phyloP scores from a whole-genome alignment of 2,113 vertebrate species.

The Lontra canadensis region DNA sequence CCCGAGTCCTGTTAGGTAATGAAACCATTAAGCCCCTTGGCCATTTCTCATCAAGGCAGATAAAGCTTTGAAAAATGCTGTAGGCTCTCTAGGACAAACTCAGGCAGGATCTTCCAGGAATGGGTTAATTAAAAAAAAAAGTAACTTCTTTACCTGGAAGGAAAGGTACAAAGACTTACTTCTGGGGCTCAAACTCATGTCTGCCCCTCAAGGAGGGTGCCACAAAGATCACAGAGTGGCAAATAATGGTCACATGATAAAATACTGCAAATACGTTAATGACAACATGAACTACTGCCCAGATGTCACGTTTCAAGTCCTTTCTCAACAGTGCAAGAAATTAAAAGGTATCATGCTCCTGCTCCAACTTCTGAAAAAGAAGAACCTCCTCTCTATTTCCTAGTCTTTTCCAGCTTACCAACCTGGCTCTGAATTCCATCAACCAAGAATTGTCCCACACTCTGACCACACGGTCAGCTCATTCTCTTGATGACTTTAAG shows the following conservation, averaged over 20 bases:
- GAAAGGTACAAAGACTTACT: background rate
- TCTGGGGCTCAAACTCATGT: background rate
- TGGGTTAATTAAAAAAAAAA: background rate
- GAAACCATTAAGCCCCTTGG: background rate
- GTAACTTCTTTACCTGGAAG: background rate
- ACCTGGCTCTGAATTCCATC: constrained; percentile 71
- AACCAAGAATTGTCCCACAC: constrained; percentile 52
- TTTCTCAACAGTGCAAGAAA: constrained; percentile 62
- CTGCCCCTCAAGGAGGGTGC: background rate
- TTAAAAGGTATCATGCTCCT: constrained; percentile 28
- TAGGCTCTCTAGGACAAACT: background rate
- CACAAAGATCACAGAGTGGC: background rate
- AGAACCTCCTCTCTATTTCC: constrained; percentile 56
- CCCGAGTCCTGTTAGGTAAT: constrained; percentile 68
- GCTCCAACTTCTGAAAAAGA: background rate
- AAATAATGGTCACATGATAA: constrained; percentile 31
- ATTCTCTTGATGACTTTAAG: constrained; percentile 60
- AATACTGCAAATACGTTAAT: constrained; percentile 28
- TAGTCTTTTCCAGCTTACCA: constrained; percentile 66
- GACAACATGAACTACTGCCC: constrained; percentile 37
- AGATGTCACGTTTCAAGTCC: constrained; percentile 35
- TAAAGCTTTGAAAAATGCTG: background rate
- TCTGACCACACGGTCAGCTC: constrained; percentile 60
- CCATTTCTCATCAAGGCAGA: background rate
- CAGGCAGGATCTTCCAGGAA: background rate